Conservation (phyloP, 2,888 invertebrate genomes). For the Hymenopus coronatus region DNA sequence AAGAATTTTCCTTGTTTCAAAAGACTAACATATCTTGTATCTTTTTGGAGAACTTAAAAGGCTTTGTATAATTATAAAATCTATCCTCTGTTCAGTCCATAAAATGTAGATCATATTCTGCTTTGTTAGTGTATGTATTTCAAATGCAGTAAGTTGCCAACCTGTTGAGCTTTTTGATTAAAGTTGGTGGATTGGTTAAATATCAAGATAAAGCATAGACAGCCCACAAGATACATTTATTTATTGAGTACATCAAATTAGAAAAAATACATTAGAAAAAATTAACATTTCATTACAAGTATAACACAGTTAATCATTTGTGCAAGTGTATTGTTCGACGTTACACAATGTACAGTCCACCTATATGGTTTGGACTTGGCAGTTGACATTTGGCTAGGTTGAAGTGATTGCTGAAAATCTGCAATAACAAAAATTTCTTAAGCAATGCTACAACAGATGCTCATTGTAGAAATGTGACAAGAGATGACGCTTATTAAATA, state of each 20-base stretch:
- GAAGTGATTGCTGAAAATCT: neutral
- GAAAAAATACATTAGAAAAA: neutral
- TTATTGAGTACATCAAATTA: neutral
- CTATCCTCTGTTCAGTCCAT: too few relatives aligned
- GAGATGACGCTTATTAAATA: neutral
- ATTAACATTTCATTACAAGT: neutral
- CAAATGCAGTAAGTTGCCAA: slow-evolving; percentile 71
- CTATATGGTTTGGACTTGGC: neutral
- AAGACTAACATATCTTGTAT: too few relatives aligned
- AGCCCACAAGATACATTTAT: neutral
- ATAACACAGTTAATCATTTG: neutral
- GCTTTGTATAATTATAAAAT: too few relatives aligned
- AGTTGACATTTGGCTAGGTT: neutral
- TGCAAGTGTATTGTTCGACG: neutral
- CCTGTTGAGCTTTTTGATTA: slow-evolving; percentile 78
- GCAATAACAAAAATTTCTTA: neutral
- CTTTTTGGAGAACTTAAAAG: too few relatives aligned
- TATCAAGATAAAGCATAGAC: slow-evolving; percentile 49
- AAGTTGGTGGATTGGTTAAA: slow-evolving; percentile 78
- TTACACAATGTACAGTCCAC: neutral
- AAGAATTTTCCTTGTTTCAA: too few relatives aligned
- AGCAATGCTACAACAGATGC: neutral
- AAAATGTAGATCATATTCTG: too few relatives aligned
- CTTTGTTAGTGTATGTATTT: slow-evolving; percentile 37
- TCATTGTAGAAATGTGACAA: neutral